A percentile compares a stretch with the other conserved stretches of the same genome.
These are phyloP conservation scores for Gymnocheta viridis DNA, from an alignment of 2,888 invertebrate species.

Conservation along the genomic window DNA sequence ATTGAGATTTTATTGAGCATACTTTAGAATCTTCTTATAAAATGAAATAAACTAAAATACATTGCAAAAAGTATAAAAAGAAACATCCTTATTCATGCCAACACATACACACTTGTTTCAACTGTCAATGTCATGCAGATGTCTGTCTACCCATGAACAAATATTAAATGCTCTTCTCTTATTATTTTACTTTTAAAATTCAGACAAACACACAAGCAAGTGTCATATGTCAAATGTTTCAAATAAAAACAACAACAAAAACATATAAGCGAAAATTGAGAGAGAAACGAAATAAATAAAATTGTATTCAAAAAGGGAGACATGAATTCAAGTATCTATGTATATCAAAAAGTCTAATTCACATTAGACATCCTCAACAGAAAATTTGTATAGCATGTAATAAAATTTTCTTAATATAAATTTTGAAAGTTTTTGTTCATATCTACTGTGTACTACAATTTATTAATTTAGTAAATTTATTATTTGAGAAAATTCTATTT, in stretches of 20 bases:
- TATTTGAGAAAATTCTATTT: too few species aligned
- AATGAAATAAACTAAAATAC: constrained; percentile 16
- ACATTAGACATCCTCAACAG: background rate
- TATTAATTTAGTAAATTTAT: too few species aligned
- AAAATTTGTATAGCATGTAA: background rate
- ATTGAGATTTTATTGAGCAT: constrained; percentile 29
- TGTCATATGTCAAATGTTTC: constrained; percentile 64
- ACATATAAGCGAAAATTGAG: background rate
- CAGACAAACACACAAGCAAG: constrained; percentile 39
- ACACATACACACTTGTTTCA: constrained; percentile 18
- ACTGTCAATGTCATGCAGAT: constrained; percentile 52
- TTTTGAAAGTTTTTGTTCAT: too few species aligned
- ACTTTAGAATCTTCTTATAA: constrained; percentile 25
- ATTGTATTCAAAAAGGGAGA: background rate
- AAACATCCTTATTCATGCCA: background rate
- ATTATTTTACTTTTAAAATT: constrained; percentile 24
- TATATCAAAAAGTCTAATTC: background rate
- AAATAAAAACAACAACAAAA: constrained; percentile 11
- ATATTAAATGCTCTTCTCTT: constrained; percentile 39
- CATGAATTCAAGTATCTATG: background rate
- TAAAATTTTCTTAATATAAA: background rate
- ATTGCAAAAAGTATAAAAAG: background rate
- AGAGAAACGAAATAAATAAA: background rate
- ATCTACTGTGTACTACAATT: too few species aligned
- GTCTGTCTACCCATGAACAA: constrained; percentile 17